These are phyloP conservation scores for Xanthorhoe spadicearia DNA, from an alignment of 2,888 invertebrate species.

Conservation along the genomic window DNA sequence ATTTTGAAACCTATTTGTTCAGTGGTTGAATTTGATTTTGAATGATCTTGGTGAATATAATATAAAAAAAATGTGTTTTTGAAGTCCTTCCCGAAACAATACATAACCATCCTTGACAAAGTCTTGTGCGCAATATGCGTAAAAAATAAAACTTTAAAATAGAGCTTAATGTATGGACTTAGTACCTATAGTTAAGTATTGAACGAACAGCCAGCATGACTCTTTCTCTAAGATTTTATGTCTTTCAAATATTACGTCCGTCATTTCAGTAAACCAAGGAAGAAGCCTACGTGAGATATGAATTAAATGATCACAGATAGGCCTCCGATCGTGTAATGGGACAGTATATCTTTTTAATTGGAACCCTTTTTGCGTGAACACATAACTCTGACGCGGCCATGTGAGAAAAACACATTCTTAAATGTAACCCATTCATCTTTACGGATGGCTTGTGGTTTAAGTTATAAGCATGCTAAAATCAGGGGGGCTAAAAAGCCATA, in stretches of 20 bases:
- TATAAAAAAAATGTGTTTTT: too few relatives aligned
- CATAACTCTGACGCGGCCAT: conserved; percentile 62
- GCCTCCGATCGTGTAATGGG: conserved; percentile 66
- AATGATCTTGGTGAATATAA: too few relatives aligned
- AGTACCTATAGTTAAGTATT: too few relatives aligned
- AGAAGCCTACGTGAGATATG: conserved; percentile 74
- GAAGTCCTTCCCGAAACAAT: too few relatives aligned
- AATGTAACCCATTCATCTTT: conserved; percentile 73
- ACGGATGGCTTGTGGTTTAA: conserved; percentile 24
- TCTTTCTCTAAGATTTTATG: too few relatives aligned
- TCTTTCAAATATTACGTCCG: background rate
- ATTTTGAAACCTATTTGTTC: too few relatives aligned
- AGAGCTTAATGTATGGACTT: too few relatives aligned
- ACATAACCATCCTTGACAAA: too few relatives aligned
- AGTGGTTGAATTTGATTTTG: too few relatives aligned
- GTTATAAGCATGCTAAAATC: background rate
- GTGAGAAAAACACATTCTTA: conserved; percentile 77
- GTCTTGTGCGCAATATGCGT: too few relatives aligned
- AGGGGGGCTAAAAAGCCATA: background rate
- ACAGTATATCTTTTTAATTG: conserved; percentile 79
- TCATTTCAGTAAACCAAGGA: background rate
- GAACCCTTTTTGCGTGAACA: conserved; percentile 68
- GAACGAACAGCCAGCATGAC: too few relatives aligned
- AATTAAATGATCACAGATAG: conserved; percentile 72
- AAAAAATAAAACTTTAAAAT: too few relatives aligned